These are phyloP conservation scores for Gasterosteus nipponicus DNA, from an alignment of 2,113 vertebrate species.

Conservation along the genomic window DNA sequence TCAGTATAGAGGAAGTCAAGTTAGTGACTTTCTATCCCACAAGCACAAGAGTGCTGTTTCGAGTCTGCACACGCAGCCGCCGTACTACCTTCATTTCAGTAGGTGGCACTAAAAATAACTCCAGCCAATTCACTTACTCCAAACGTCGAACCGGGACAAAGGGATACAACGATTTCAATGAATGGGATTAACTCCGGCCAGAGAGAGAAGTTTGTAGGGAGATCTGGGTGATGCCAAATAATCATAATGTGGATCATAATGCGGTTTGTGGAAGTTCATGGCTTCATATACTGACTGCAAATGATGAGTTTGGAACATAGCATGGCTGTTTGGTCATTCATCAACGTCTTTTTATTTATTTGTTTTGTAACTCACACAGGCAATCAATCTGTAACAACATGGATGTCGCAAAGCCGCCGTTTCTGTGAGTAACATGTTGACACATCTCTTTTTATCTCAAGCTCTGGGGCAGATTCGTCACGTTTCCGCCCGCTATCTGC, in stretches of 20 bases:
- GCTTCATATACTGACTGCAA: neutral
- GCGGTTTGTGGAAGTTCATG: neutral
- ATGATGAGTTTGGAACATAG: neutral
- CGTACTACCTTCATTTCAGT: conserved; percentile 61
- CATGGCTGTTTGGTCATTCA: neutral
- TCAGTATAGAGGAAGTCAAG: conserved; percentile 40
- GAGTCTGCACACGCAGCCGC: conserved; percentile 38
- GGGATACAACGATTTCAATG: conserved; percentile 36
- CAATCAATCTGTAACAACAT: neutral
- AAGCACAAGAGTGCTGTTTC: conserved; percentile 53
- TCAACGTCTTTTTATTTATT: neutral
- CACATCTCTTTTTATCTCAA: conserved; percentile 16
- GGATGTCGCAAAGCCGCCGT: neutral
- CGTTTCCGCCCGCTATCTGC: conserved; percentile 17
- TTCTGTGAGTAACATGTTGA: conserved; percentile 2
- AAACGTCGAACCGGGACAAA: conserved; percentile 62
- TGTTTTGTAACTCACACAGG: conserved; percentile 5
- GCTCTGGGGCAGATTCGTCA: conserved; percentile 2
- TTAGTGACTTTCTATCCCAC: conserved; percentile 51
- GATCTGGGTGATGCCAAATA: conserved; percentile 19
- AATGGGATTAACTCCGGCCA: conserved; percentile 53
- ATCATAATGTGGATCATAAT: conserved; percentile 20
- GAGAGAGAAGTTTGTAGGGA: conserved; percentile 3
- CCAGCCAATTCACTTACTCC: conserved; percentile 42
- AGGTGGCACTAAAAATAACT: conserved; percentile 72